Conservation (phyloP, 2,113 vertebrate species). For the Limanda limanda region DNA sequence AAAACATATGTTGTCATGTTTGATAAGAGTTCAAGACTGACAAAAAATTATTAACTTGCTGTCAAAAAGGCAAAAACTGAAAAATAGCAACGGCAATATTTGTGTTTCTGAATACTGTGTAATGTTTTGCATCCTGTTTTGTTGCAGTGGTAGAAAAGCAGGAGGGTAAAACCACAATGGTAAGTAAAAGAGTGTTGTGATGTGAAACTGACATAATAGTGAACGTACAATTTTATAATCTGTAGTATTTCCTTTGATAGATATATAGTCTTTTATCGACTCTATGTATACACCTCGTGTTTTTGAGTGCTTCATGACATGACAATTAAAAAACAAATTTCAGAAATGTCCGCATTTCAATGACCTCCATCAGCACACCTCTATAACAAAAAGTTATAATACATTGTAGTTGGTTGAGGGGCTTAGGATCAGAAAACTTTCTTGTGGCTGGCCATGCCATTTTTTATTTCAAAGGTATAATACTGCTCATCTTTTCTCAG, state of each 20-base stretch:
- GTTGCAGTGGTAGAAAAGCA: conserved; percentile 79
- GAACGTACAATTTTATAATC: background rate
- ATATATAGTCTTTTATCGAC: no score
- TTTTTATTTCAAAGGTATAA: background rate
- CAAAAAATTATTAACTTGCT: background rate
- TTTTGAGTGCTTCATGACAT: no score
- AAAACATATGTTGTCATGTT: background rate
- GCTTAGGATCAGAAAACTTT: background rate
- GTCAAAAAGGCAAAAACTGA: background rate
- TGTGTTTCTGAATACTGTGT: background rate
- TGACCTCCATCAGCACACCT: background rate
- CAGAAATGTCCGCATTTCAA: no score
- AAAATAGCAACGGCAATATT: background rate
- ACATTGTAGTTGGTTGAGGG: background rate
- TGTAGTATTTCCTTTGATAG: background rate
- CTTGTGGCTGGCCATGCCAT: background rate
- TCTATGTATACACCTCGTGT: no score
- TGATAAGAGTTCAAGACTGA: background rate
- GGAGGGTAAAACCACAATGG: conserved; percentile 73
- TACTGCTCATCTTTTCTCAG: conserved; percentile 69
- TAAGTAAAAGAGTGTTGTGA: conserved; percentile 56
- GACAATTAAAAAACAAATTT: no score
- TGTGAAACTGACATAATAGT: background rate
- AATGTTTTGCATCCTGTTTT: background rate
- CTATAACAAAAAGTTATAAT: background rate